Evolutionary conservation across 23 tunicate genomes (phyloP), one percentile per base, ranked within the genome.

Genomic region (Trididemnum nubilum): DNA sequence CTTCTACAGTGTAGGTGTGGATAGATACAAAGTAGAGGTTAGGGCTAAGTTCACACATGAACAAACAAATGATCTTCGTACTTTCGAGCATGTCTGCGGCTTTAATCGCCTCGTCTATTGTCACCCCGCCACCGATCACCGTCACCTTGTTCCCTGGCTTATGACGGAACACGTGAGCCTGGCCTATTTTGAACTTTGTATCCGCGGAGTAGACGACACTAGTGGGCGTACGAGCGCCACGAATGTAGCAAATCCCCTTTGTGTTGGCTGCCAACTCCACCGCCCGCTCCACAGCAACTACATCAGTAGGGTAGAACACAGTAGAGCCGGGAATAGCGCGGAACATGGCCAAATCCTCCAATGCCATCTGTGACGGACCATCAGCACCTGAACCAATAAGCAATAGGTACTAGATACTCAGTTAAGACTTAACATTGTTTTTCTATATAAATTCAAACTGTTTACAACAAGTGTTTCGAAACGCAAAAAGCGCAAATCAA

Each of bases 291-390:
- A 79, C 33, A 23, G 96, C 50, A 21, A 95, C 96, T 1, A 83
- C 92, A 79, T 95, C 99, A 23, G 92, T 81, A 30, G 99, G 99
- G 58, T 95, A 95, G 83, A 95, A 74, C 32, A 95, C 99, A 7
- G 99, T 95, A 0, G 92, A 80, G 0, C 88, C 85, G 7, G 82
- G 85, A 29, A 90, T 59, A 0, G 99, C 89, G 0, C 99, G 85
- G 83, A 95, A 95, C 92, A 90, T 89, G 33, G 99, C 96, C 22
- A 95, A 25, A 66, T 95, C 99, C 44, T 95, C 99, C 39, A 95
- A 78, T 3, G 96, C 99, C 99, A 95, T 95, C 49, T 95, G 99
- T 9, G 99, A 95, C 2, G 99, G 99, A 2, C 99, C 99, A 58
- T 95, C 99, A 30, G 98, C 93, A 21, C 98, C 92, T 87, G 61